Percentiles rank a stretch among this genome's conserved stretches.
These are phyloP conservation scores for Ochlodes sylvanus DNA, from an alignment of 2,888 invertebrate species.

Conservation along the genomic window DNA sequence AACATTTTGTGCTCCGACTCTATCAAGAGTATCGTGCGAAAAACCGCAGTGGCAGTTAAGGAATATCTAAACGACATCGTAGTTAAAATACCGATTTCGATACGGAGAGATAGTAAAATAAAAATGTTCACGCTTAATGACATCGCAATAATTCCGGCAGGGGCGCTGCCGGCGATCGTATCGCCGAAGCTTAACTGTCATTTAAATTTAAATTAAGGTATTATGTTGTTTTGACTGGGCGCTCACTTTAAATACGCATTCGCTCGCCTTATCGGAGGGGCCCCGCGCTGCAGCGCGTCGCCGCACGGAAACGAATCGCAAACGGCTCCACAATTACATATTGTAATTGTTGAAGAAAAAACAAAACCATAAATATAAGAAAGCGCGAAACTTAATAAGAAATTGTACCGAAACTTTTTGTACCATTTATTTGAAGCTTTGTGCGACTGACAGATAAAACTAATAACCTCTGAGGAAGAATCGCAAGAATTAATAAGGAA, in stretches of 20 bases:
- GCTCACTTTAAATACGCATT: conserved; percentile 39
- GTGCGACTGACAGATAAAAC: conserved; percentile 29
- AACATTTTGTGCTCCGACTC: background rate
- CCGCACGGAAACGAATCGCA: conserved; percentile 20
- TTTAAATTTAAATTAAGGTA: conserved; percentile 84
- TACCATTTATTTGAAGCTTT: conserved; percentile 2
- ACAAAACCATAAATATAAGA: background rate
- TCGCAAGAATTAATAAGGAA: conserved; percentile 39
- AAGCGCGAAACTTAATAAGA: background rate
- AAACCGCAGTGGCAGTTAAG: conserved; percentile 18
- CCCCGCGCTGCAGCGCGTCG: conserved; percentile 14
- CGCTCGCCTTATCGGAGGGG: conserved; percentile 32
- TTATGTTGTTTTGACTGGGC: conserved; percentile 66
- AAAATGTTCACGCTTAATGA: conserved; percentile 38
- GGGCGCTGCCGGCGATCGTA: conserved; percentile 60
- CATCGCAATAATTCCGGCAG: conserved; percentile 46
- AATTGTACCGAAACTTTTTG: conserved; percentile 17
- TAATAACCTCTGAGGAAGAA: conserved; percentile 40
- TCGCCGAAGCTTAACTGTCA: conserved; percentile 73
- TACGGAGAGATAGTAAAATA: conserved; percentile 34
- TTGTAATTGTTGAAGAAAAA: conserved; percentile 1
- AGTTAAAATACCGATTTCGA: conserved; percentile 34
- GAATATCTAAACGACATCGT: conserved; percentile 25
- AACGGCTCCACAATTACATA: conserved; percentile 26
- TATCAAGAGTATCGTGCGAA: background rate